A percentile compares a stretch with the other conserved stretches of the same genome.
phyloP scores from a whole-genome alignment of 2,797 vertebrate genomes.

The Ambastaia sidthimunki region DNA sequence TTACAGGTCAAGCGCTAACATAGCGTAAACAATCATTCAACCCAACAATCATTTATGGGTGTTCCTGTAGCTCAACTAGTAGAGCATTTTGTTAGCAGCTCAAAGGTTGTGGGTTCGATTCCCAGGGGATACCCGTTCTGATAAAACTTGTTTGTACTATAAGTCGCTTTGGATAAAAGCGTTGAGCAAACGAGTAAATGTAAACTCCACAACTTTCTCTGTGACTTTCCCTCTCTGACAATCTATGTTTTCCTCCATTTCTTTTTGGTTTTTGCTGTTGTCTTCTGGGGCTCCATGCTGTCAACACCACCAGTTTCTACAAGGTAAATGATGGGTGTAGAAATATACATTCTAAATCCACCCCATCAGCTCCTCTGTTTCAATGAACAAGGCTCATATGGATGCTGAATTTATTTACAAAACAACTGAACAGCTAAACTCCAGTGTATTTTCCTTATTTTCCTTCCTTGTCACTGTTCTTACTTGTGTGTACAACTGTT shows the following conservation, averaged over 20 bases:
- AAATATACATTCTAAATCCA: conserved; percentile 57
- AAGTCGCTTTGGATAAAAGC: too few species aligned
- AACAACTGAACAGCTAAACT: too few species aligned
- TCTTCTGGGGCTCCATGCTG: conserved; percentile 61
- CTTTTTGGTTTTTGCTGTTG: conserved; percentile 39
- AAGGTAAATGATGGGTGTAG: conserved; percentile 63
- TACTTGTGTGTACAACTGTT: too few species aligned
- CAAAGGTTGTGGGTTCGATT: too few species aligned
- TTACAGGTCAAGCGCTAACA: conserved; percentile 43
- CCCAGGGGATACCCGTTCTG: too few species aligned
- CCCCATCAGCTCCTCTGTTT: conserved; percentile 54
- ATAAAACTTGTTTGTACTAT: too few species aligned
- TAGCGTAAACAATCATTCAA: conserved; percentile 46
- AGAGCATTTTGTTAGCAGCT: too few species aligned
- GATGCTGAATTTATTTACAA: conserved; percentile 55
- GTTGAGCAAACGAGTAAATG: too few species aligned
- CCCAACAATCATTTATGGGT: too few species aligned
- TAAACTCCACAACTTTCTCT: conserved; percentile 28
- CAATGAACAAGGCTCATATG: conserved; percentile 61
- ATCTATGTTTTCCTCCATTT: conserved; percentile 38
- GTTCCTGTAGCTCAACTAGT: too few species aligned
- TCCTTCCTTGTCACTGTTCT: too few species aligned
- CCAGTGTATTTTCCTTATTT: too few species aligned
- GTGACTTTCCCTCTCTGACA: conserved; percentile 15
- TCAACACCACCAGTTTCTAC: conserved; percentile 60